phyloP scores from a whole-genome alignment of 2,888 invertebrate genomes.

The Cryptus viduatorius region DNA sequence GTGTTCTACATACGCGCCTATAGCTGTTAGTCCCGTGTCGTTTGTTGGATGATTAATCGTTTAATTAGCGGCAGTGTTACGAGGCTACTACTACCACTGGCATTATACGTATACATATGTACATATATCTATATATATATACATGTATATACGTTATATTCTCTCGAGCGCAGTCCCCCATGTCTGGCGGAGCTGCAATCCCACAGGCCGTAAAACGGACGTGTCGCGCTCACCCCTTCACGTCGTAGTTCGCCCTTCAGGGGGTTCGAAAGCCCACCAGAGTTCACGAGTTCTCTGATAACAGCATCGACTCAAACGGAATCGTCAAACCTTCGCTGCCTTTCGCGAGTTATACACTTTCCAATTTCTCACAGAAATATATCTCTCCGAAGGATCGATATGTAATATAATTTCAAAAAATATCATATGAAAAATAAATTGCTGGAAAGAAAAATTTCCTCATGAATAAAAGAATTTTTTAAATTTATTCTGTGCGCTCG shows the following conservation, averaged over 20 bases:
- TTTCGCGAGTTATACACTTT: neutral
- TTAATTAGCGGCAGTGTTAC: conserved; percentile 84
- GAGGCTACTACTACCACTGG: conserved; percentile 77
- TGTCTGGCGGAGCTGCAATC: conserved; percentile 48
- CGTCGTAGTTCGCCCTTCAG: conserved; percentile 36
- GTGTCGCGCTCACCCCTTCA: conserved; percentile 51
- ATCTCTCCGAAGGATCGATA: neutral
- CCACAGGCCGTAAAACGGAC: conserved; percentile 59
- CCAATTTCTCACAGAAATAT: neutral
- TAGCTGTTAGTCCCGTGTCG: conserved; percentile 81
- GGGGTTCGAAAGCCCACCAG: conserved; percentile 34
- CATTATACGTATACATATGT: conserved; percentile 49
- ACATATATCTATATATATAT: conserved; percentile 9
- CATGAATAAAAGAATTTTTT: too few relatives aligned
- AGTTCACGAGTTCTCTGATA: conserved; percentile 35
- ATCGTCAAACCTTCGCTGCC: neutral
- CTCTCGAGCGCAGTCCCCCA: conserved; percentile 33
- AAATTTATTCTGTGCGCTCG: too few relatives aligned
- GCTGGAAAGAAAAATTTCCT: neutral
- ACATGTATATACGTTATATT: conserved; percentile 19
- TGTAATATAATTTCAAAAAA: neutral
- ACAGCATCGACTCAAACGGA: conserved; percentile 15
- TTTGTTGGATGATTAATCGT: conserved; percentile 84
- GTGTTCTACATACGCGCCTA: conserved; percentile 69
- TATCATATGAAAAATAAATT: neutral